phyloP scores from a whole-genome alignment of 2,113 vertebrate species.

The Eurystomus gularis region DNA sequence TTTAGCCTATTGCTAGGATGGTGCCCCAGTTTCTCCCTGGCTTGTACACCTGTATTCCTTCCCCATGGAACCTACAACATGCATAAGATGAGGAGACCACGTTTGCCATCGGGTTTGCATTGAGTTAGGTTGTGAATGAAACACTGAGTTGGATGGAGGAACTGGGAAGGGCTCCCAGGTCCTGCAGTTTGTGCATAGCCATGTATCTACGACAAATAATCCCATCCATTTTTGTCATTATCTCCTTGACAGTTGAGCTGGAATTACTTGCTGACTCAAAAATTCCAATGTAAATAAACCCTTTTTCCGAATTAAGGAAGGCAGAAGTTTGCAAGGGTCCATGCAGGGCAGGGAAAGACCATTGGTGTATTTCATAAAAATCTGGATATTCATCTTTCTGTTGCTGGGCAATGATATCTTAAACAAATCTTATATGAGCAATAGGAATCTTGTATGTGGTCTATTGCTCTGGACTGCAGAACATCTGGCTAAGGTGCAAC shows the following conservation, averaged over 20 bases:
- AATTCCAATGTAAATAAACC: not conserved
- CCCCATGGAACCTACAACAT: not conserved
- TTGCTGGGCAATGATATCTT: not conserved
- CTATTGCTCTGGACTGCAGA: not conserved
- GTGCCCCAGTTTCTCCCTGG: not conserved
- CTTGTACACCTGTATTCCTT: not conserved
- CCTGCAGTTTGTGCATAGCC: not conserved
- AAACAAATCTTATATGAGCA: not conserved
- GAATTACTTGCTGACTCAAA: not conserved
- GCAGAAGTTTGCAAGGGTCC: not conserved
- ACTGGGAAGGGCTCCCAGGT: not conserved
- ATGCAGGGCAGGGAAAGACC: not conserved
- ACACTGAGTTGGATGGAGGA: not conserved
- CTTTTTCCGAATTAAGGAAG: not conserved
- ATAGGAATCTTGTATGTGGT: not conserved
- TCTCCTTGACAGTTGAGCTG: not conserved
- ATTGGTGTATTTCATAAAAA: not conserved
- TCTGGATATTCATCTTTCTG: not conserved
- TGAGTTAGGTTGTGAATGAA: not conserved
- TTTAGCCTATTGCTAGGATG: not conserved
- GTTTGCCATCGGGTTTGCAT: not conserved
- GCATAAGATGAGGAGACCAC: not conserved
- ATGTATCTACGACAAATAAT: not conserved
- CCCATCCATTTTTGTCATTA: not conserved
- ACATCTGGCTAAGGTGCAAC: not conserved